These are phyloP conservation scores for Metopia argyrocephala DNA, from an alignment of 2,888 invertebrate species.

Conservation along the genomic window DNA sequence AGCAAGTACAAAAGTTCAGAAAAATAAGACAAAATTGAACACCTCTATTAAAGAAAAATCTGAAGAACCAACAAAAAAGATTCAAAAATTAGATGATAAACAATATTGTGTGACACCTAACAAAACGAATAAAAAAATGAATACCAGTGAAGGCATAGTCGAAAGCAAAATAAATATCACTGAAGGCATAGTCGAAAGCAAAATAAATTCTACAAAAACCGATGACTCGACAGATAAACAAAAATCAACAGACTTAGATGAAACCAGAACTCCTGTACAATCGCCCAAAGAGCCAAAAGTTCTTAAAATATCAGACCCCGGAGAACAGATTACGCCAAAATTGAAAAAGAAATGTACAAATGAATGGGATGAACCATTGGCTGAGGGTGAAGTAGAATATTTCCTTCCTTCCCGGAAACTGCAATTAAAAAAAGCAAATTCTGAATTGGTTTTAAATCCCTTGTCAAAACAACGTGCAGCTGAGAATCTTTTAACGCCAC, in stretches of 20 bases:
- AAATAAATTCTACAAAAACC: not conserved
- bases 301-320: constrained; percentile 40
- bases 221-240: not conserved
- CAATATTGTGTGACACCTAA: not conserved
- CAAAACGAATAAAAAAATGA: constrained; percentile 16
- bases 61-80: constrained; percentile 14
- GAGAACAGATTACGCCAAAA: constrained; percentile 28
- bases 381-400: constrained; percentile 78
- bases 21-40: constrained; percentile 18
- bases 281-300: constrained; percentile 44
- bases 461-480: constrained; percentile 55
- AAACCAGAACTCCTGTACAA: constrained; percentile 10
- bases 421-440: constrained; percentile 73
- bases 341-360: constrained; percentile 45
- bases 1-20: not conserved
- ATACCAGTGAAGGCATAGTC: not conserved
- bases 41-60: constrained; percentile 1
- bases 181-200: too few species aligned
- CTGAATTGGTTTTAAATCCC: constrained; percentile 67
- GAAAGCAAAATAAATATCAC: not conserved
- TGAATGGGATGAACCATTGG: constrained; percentile 78
- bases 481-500: constrained; percentile 60
- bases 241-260: not conserved
- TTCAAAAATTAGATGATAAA: constrained; percentile 15
- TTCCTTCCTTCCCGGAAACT: constrained; percentile 74